phyloP scores from a whole-genome alignment of 2,888 invertebrate species.

The Protodeltote pygarga region DNA sequence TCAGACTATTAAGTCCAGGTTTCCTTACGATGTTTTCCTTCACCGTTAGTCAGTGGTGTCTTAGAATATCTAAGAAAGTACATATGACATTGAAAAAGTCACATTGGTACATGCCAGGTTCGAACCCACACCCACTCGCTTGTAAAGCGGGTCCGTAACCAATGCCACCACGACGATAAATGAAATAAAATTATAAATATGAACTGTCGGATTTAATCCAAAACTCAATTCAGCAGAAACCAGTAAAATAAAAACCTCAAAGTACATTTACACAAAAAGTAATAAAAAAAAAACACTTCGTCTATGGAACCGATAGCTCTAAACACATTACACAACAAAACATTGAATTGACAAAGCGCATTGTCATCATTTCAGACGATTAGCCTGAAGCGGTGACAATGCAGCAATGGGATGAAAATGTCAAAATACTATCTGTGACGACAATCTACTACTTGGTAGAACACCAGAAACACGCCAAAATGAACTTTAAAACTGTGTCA shows the following conservation, averaged over 20 bases:
- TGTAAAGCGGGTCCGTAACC: too few relatives aligned
- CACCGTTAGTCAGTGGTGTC: too few relatives aligned
- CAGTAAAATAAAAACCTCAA: constrained; percentile 5
- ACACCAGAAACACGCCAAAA: constrained; percentile 28
- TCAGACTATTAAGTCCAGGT: too few relatives aligned
- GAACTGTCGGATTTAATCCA: too few relatives aligned
- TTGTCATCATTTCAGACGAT: constrained; percentile 76
- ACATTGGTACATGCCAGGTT: too few relatives aligned
- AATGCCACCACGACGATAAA: too few relatives aligned
- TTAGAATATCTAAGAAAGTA: too few relatives aligned
- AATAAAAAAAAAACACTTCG: constrained; percentile 15
- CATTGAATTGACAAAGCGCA: constrained; percentile 37
- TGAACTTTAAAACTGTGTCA: constrained; percentile 13
- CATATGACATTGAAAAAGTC: too few relatives aligned
- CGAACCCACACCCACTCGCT: too few relatives aligned
- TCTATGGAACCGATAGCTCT: constrained; percentile 34
- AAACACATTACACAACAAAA: constrained; percentile 46
- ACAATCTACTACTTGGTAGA: constrained; percentile 65
- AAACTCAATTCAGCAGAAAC: neutral
- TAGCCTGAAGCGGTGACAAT: constrained; percentile 75
- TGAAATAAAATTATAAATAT: too few relatives aligned
- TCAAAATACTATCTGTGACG: constrained; percentile 82
- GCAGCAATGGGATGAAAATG: constrained; percentile 82
- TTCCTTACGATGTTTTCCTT: too few relatives aligned
- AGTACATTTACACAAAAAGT: constrained; percentile 1